Conservation (phyloP, 2,113 vertebrate genomes). For the Progne subis region DNA sequence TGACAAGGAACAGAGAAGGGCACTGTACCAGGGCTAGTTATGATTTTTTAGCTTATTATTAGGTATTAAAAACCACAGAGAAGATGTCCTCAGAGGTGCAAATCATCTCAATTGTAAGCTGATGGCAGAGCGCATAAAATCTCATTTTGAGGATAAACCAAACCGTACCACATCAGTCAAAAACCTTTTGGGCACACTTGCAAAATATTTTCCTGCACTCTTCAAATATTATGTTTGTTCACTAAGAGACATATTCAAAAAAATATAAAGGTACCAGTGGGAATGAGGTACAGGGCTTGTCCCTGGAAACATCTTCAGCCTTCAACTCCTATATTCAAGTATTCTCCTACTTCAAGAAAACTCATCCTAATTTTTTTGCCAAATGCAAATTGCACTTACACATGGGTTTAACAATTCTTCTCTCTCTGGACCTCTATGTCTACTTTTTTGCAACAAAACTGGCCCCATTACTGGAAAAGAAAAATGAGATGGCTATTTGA, state of each 20-base stretch:
- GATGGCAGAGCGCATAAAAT: background rate
- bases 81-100: background rate
- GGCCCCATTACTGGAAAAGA: background rate
- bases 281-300: background rate
- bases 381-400: background rate
- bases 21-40: background rate
- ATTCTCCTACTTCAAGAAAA: background rate
- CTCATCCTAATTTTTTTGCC: background rate
- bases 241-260: background rate
- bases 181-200: background rate
- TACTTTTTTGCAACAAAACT: background rate
- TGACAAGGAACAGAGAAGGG: conserved; percentile 17
- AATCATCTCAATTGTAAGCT: background rate
- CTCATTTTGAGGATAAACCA: background rate
- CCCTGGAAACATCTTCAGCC: background rate
- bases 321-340: background rate
- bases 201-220: background rate
- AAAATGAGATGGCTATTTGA: conserved; percentile 21
- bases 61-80: background rate
- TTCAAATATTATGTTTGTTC: background rate
- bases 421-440: background rate
- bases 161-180: background rate
- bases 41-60: background rate
- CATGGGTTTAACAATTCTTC: background rate
- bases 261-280: background rate